Percentiles rank a stretch among this genome's conserved stretches.
phyloP scores from a whole-genome alignment of 2,113 vertebrate species.

The Camelus dromedarius region DNA sequence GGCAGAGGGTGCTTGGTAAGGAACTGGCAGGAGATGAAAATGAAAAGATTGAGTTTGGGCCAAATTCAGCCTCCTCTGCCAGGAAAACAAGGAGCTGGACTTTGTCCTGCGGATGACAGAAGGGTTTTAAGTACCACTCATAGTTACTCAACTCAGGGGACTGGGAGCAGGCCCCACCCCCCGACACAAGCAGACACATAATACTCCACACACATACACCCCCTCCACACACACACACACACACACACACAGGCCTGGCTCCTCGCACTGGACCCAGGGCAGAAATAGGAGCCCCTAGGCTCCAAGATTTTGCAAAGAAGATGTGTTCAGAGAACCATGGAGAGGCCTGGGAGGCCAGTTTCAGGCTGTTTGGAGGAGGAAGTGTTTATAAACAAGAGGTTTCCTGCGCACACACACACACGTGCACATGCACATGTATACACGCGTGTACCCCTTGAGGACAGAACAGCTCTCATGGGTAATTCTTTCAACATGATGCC shows the following conservation, averaged over 20 bases:
- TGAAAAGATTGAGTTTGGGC: neutral
- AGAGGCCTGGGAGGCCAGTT: neutral
- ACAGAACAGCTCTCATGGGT: rapidly evolving
- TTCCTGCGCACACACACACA: rapidly evolving
- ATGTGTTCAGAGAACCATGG: rapidly evolving
- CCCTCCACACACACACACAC: neutral
- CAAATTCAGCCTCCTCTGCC: neutral
- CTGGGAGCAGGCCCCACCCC: neutral
- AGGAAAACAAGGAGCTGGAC: neutral
- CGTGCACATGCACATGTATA: rapidly evolving
- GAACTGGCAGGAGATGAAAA: constrained; percentile 39
- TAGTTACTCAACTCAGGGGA: neutral
- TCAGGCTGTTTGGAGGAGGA: neutral
- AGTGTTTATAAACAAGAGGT: neutral
- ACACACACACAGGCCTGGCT: too few relatives aligned
- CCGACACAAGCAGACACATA: neutral
- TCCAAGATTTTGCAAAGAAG: neutral
- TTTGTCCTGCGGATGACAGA: neutral
- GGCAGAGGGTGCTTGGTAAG: neutral
- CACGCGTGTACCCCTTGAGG: neutral
- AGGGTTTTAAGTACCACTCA: neutral
- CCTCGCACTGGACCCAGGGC: neutral
- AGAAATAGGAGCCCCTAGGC: neutral
- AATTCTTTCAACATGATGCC: neutral
- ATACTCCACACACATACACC: neutral